Percentiles rank a stretch among this genome's conserved stretches.
phyloP scores from a whole-genome alignment of 2,797 vertebrate genomes.

The Babyrousa celebensis region DNA sequence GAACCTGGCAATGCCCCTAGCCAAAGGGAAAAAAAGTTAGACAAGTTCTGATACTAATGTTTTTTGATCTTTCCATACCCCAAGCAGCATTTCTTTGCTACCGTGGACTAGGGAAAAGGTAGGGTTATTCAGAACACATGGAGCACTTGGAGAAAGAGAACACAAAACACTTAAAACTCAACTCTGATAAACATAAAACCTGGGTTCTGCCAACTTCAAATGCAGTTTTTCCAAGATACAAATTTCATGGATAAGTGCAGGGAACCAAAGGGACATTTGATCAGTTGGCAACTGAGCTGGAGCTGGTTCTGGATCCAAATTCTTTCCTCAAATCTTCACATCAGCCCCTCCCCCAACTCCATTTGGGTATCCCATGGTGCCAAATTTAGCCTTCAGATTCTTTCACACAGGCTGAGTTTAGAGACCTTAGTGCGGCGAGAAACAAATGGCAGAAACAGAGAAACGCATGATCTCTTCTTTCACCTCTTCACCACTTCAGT shows the following conservation, averaged over 20 bases:
- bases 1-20: slow-evolving; percentile 36
- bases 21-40: background rate
- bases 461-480: background rate
- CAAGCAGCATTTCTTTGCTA: slow-evolving; percentile 36
- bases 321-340: slow-evolving; percentile 52
- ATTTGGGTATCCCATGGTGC: background rate
- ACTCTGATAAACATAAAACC: slow-evolving; percentile 45
- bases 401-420: background rate
- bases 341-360: background rate
- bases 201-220: slow-evolving; percentile 60
- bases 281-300: slow-evolving; percentile 23
- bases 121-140: slow-evolving; percentile 64
- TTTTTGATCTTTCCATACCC: slow-evolving; percentile 57
- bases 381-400: slow-evolving; percentile 5
- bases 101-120: slow-evolving; percentile 33
- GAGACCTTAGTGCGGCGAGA: background rate
- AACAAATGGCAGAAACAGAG: slow-evolving; percentile 30
- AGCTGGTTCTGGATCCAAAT: slow-evolving; percentile 67
- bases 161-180: slow-evolving; percentile 49
- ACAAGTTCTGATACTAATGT: slow-evolving; percentile 58
- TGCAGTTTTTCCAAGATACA: slow-evolving; percentile 71
- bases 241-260: slow-evolving; percentile 67
- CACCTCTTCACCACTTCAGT: background rate
- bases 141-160: slow-evolving; percentile 19
- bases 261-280: slow-evolving; percentile 72